A percentile compares a stretch with the other conserved stretches of the same genome.
These are phyloP conservation scores for Lagenorhynchus albirostris DNA, from an alignment of 2,113 vertebrate species.

Conservation along the genomic window DNA sequence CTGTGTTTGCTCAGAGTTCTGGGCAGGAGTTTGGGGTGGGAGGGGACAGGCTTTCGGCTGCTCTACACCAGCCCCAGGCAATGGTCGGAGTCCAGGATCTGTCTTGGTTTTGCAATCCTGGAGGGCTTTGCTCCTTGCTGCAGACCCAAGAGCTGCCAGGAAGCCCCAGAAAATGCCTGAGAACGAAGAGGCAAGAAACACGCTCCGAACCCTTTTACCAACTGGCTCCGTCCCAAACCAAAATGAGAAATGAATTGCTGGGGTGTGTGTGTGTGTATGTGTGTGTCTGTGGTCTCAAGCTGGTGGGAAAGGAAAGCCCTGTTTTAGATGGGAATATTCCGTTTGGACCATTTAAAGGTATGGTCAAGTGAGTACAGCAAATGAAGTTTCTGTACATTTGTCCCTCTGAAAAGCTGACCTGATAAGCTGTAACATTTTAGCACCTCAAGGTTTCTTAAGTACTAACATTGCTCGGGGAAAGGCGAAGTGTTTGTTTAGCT, in stretches of 20 bases:
- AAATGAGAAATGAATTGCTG: constrained; percentile 67
- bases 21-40: not conserved
- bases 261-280: not conserved
- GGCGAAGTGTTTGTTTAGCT: not conserved
- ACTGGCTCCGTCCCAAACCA: constrained; percentile 58
- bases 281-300: not conserved
- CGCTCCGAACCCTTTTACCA: constrained; percentile 54
- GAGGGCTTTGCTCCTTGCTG: constrained; percentile 16
- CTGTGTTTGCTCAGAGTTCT: constrained; percentile 15
- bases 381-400: not conserved
- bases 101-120: constrained; percentile 1
- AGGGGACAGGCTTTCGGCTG: not conserved
- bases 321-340: not conserved
- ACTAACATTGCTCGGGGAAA: not conserved
- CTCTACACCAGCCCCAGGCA: not conserved
- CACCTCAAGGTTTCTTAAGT: not conserved
- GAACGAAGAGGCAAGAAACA: constrained; percentile 68
- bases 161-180: constrained; percentile 46
- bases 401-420: not conserved
- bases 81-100: constrained; percentile 14
- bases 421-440: not conserved
- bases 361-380: not conserved
- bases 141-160: constrained; percentile 41
- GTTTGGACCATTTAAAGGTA: not conserved
- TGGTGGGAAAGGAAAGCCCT: constrained; percentile 31